Evolutionary conservation across 2,888 invertebrate genomes (phyloP), one percentile per base, ranked within the genome.

Genomic region (Hoplodrina blanda): DNA sequence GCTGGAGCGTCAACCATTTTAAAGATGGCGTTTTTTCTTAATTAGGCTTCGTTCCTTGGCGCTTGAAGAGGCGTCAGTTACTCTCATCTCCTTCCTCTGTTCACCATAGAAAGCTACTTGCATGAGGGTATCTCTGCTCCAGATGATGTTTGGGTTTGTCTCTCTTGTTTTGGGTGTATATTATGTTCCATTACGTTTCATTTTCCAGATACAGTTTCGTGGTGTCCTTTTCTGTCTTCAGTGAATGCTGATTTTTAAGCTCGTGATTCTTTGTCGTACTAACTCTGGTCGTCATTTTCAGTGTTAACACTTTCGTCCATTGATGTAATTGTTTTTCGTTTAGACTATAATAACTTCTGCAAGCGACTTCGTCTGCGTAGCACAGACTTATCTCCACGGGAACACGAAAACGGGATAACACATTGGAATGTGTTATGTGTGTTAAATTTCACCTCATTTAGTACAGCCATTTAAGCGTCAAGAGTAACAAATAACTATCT

Each of bases 61-160:
- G 44, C 52, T 67, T 13, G 73, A 55, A 17, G 62, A 55, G 60
- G 17, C 19, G 49, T 19, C 75, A 30, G 13, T 72, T 54, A 77
- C 54, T 62, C 25, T 70, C 53, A 8, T 76, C 75, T 57, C 61
- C 61, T 65, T 76, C 73, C 11, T 76, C 69, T 76, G 49, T 62
- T 62, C 70, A n/a, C 73, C 73, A 54, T 74, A 74, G 57, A 62
- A 44, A 67, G 53, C 49, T 49, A 20, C 61, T 75, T 41, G 30
- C 56, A 57, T 33, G 69, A 54, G 69, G 76, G 73, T 59, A 76
- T 69, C 44, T 46, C 50, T 15, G 30, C 20, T 30, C 37, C 33
- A 65, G 41, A 49, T 11, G 15, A 8, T 19, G 10, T 41, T 60
- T 65, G 30, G 41, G n/a, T 30, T 72, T 49, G 15, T 65, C 19